These are phyloP conservation scores for Coendou prehensilis DNA, from an alignment of 2,797 vertebrate species.

Conservation along the genomic window DNA sequence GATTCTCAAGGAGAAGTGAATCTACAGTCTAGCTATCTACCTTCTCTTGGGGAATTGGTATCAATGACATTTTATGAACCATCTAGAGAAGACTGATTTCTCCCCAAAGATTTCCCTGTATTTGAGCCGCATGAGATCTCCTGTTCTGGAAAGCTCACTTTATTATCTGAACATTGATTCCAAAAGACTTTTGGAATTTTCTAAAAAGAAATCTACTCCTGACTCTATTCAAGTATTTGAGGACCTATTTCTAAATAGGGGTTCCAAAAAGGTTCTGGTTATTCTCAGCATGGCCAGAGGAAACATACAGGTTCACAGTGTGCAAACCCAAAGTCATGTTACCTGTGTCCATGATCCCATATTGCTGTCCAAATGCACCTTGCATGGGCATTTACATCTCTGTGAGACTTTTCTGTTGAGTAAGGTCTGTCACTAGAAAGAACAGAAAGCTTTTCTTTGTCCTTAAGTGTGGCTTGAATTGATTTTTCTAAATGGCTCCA, in stretches of 20 bases:
- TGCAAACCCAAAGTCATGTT: neutral
- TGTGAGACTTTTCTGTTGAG: neutral
- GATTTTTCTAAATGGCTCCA: constrained; percentile 77
- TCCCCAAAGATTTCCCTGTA: neutral
- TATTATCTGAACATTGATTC: neutral
- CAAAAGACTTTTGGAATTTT: constrained; percentile 26
- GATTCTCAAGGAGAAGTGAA: neutral
- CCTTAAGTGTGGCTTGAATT: constrained; percentile 73
- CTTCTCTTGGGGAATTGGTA: neutral
- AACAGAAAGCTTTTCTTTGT: constrained; percentile 75
- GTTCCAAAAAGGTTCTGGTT: neutral
- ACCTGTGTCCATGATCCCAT: neutral
- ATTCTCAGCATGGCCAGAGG: fast-evolving
- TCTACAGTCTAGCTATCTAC: neutral
- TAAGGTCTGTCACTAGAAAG: constrained; percentile 48
- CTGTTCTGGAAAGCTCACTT: neutral
- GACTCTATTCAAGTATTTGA: neutral
- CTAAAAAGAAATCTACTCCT: neutral
- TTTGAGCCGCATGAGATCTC: neutral
- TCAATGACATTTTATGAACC: neutral
- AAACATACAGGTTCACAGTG: fast-evolving
- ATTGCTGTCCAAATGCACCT: neutral
- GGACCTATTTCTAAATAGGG: neutral
- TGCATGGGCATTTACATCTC: constrained; percentile 14
- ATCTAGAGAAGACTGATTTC: neutral